These are phyloP conservation scores for Pandemis corylana DNA, from an alignment of 2,888 invertebrate genomes.

Conservation along the genomic window DNA sequence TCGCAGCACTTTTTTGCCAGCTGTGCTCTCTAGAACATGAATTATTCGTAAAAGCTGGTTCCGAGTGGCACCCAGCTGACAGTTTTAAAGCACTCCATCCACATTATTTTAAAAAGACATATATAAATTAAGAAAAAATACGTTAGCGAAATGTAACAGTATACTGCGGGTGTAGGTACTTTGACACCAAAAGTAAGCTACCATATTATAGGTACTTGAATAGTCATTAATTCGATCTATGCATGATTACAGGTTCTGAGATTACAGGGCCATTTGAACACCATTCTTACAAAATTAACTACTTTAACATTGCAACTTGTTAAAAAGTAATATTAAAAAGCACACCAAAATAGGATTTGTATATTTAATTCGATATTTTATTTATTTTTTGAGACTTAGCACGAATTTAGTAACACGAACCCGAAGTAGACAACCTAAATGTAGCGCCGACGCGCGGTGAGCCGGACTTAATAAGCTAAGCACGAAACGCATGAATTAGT, in stretches of 20 bases:
- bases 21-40: slow-evolving; percentile 42
- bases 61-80: not conserved
- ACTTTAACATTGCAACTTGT: not conserved
- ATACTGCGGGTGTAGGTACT: not conserved
- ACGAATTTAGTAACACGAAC: slow-evolving; percentile 1
- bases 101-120: not conserved
- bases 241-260: too few species aligned
- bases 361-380: not conserved
- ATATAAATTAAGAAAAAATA: not conserved
- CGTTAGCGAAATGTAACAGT: not conserved
- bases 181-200: too few species aligned
- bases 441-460: slow-evolving; percentile 17
- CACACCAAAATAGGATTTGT: not conserved
- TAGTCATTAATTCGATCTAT: too few species aligned
- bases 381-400: slow-evolving; percentile 6
- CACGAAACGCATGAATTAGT: slow-evolving; percentile 36
- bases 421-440: not conserved
- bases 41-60: slow-evolving; percentile 18
- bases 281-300: not conserved
- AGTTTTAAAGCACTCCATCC: slow-evolving; percentile 2
- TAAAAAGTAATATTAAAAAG: not conserved
- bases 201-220: too few species aligned
- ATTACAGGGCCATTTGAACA: not conserved
- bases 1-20: slow-evolving; percentile 46
- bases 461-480: slow-evolving; percentile 32